Base-by-base conservation (phyloP, 1,140 invertebrate species). In the Listronotus oregonensis region DNA sequence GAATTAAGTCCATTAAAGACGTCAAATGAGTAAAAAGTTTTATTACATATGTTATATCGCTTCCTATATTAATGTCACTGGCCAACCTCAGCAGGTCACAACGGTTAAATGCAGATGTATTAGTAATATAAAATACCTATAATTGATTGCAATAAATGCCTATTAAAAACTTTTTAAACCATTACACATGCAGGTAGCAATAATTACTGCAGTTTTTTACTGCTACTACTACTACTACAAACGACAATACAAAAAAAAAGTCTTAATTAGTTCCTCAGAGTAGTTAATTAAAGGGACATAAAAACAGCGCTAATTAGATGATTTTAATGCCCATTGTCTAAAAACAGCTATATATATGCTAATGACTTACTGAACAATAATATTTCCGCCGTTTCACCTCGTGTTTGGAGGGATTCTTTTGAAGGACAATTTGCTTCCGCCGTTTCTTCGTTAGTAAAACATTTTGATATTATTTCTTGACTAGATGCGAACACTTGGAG, bases 401-500 rank as follows among this genome's bases (percentile, higher is more conserved):
- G 80, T 18, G 77, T 78, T 67, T 79, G 76, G 15, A 85, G 75
- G 47, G 78, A 74, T 57, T 82, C 77, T 57, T 79, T 76, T 27
- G 77, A 73, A 8, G 84, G 85, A 77, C 88, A 89, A 7, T 85
- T 86, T 15, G 78, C 79, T 66, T 83, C 75, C 4, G 87, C 87
- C 3, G 81, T 80, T 60, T 82, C 82, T 75, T 87, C 85, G 54
- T 82, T 84, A 2, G 82, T 86, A 74, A 87, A 89, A 75, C 87
- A 89, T 71, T 82, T 85, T 2, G 75, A 77, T 31, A 77, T 73
- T 27, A 57, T 71, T 68, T 85, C 85, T 54, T 86, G 73, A 64
- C 83, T 83, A 68, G 86, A 82, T 3, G 83, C 84, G 73, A 84
- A 83, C n/a, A 89, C 83, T 74, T 88, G 84, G 39, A 89, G 81